Evolutionary conservation across 2,113 vertebrate genomes (phyloP).

Genomic region (Trichechus manatus): DNA sequence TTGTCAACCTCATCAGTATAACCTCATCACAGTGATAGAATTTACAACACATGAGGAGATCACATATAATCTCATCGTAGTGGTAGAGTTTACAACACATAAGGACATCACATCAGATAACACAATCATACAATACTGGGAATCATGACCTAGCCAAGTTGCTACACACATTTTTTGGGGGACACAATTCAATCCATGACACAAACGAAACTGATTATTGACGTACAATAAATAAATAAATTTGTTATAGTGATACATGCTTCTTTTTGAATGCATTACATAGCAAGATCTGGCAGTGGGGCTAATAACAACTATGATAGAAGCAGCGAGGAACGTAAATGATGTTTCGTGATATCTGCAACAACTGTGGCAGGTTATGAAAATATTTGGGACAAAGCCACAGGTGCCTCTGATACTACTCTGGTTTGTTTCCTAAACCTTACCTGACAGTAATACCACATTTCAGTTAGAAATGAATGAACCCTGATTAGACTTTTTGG

Average conservation of each 20-base stretch:
- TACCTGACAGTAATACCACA: background rate
- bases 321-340: background rate
- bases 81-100: too few relatives aligned
- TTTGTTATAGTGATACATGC: background rate
- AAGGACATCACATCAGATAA: too few relatives aligned
- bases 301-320: background rate
- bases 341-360: fast-evolving
- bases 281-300: background rate
- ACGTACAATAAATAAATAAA: background rate
- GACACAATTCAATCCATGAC: too few relatives aligned
- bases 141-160: too few relatives aligned
- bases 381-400: background rate
- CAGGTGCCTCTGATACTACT: background rate
- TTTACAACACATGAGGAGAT: too few relatives aligned
- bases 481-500: background rate
- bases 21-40: too few relatives aligned
- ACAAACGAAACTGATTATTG: background rate
- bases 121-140: too few relatives aligned
- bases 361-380: background rate
- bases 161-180: too few relatives aligned
- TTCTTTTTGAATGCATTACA: background rate
- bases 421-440: background rate
- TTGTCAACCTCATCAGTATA: too few relatives aligned
- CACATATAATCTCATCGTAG: too few relatives aligned
- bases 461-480: background rate